phyloP scores from a whole-genome alignment of 2,888 invertebrate genomes.

The Dryobota labecula region DNA sequence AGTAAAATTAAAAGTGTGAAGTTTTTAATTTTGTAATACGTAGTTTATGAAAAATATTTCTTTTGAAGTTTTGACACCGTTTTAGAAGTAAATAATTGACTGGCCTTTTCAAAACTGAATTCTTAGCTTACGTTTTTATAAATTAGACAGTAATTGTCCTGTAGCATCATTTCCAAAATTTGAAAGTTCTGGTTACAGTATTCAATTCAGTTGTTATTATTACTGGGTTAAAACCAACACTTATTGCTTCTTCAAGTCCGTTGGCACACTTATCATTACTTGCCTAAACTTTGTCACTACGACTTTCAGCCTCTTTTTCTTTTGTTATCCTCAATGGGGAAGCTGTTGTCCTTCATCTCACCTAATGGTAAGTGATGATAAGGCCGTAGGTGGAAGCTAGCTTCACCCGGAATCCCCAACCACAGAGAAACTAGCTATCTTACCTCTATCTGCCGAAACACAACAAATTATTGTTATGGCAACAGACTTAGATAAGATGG shows the following conservation, averaged over 20 bases:
- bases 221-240: not conserved
- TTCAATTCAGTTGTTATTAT: not conserved
- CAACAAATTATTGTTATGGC: too few species aligned
- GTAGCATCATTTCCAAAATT: not conserved
- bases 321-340: too few species aligned
- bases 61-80: constrained; percentile 42
- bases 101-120: not conserved
- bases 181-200: not conserved
- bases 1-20: constrained; percentile 45
- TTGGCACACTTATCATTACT: not conserved
- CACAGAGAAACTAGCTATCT: too few species aligned
- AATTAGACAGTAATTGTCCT: not conserved
- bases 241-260: not conserved
- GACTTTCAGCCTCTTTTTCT: not conserved
- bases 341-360: too few species aligned
- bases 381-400: too few species aligned
- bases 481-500: too few species aligned
- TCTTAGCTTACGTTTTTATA: not conserved
- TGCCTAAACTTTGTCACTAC: too few species aligned
- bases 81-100: not conserved
- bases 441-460: too few species aligned
- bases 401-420: too few species aligned
- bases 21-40: constrained; percentile 14
- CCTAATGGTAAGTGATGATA: too few species aligned
- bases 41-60: not conserved